Evolutionary conservation across 2,113 vertebrate genomes (phyloP).

Genomic region (Delphinapterus leucas): DNA sequence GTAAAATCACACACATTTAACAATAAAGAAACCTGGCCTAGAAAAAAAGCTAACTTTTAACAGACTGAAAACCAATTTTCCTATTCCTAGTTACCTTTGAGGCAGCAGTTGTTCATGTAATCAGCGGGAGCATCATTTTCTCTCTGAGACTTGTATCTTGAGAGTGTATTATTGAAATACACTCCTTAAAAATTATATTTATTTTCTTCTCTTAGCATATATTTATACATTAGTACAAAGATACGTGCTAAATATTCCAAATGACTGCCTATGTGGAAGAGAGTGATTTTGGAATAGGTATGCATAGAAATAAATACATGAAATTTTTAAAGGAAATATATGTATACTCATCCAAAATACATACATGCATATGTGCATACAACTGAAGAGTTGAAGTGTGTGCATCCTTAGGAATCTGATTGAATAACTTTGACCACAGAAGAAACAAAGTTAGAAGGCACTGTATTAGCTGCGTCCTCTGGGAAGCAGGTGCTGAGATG

Average conservation of each 20-base stretch:
- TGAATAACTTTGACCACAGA: not conserved
- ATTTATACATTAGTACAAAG: not conserved
- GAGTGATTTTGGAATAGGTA: not conserved
- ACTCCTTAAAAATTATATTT: not conserved
- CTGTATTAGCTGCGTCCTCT: not conserved
- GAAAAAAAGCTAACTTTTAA: not conserved
- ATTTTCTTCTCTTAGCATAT: not conserved
- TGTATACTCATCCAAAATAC: not conserved
- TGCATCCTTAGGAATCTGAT: not conserved
- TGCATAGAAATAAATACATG: not conserved
- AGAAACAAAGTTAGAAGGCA: not conserved
- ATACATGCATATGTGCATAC: accelerated
- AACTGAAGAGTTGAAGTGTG: not conserved
- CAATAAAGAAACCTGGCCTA: not conserved
- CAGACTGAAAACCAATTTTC: not conserved
- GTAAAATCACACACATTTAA: not conserved
- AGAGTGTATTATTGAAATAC: not conserved
- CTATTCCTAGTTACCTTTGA: not conserved
- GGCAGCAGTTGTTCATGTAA: not conserved
- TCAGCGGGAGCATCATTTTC: not conserved
- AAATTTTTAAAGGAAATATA: not conserved
- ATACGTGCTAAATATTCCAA: not conserved
- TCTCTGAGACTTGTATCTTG: not conserved
- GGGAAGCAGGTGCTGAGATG: not conserved
- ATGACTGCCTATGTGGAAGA: not conserved